Percentiles rank a stretch among this genome's conserved stretches.
Conservation (phyloP, 2,797 vertebrate species). For the Cuculus canorus region DNA sequence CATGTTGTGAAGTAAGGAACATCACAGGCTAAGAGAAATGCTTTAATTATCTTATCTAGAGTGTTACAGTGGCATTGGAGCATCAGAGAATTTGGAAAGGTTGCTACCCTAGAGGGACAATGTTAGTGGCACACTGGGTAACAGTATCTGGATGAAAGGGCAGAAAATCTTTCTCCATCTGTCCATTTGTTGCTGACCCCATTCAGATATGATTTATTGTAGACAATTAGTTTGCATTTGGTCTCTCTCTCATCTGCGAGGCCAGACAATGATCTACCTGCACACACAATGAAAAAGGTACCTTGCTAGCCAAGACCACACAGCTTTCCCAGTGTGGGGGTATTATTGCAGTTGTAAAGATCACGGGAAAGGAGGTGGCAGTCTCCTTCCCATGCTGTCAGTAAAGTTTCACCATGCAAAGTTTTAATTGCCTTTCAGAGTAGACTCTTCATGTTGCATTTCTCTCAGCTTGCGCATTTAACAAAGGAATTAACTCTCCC, state of each 20-base stretch:
- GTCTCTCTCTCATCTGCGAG: not conserved
- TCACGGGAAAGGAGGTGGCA: not conserved
- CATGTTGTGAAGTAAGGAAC: not conserved
- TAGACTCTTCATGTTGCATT: not conserved
- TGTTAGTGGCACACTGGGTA: not conserved
- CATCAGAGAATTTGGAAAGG: not conserved
- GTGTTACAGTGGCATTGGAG: not conserved
- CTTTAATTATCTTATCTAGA: not conserved
- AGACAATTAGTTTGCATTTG: constrained; percentile 14
- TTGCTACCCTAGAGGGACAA: not conserved
- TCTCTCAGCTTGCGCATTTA: not conserved
- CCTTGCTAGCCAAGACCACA: not conserved
- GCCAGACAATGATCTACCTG: not conserved
- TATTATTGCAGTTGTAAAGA: not conserved
- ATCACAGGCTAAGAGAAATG: not conserved
- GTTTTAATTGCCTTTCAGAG: constrained; percentile 43
- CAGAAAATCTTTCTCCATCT: constrained; percentile 14
- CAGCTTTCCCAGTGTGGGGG: not conserved
- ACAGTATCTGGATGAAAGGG: not conserved
- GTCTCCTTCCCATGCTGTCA: not conserved
- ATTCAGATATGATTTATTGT: constrained; percentile 18
- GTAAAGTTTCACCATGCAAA: not conserved
- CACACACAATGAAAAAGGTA: not conserved
- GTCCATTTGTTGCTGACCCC: not conserved
- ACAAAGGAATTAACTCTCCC: not conserved